These are phyloP conservation scores for Megalonaias nervosa DNA, from an alignment of 1,140 invertebrate genomes.

Conservation along the genomic window DNA sequence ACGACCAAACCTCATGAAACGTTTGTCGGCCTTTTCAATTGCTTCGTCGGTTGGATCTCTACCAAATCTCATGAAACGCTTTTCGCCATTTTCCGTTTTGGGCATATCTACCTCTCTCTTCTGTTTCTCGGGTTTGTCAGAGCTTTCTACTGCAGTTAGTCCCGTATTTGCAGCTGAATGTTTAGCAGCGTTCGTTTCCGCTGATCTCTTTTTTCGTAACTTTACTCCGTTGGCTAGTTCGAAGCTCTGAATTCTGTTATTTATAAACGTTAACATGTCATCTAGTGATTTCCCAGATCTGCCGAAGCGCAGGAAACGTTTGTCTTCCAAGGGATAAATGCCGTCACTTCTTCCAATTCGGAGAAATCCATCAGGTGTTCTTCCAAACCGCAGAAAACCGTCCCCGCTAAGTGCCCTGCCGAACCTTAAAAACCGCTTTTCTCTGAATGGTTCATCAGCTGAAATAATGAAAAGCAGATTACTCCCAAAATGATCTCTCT, in stretches of 20 bases:
- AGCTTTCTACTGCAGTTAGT: constrained; percentile 5
- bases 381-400: constrained; percentile 62
- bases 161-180: constrained; percentile 14
- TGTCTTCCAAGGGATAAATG: constrained; percentile 43
- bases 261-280: constrained; percentile 37
- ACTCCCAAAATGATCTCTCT: too few species aligned
- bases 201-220: constrained; percentile 44
- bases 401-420: constrained; percentile 53
- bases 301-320: constrained; percentile 64
- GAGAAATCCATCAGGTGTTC: constrained; percentile 39
- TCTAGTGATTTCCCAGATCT: constrained; percentile 37
- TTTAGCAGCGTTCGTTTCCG: constrained; percentile 17
- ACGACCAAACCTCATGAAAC: constrained; percentile 63
- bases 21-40: constrained; percentile 42
- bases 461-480: constrained; percentile 9
- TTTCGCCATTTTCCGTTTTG: constrained; percentile 38
- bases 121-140: constrained; percentile 38
- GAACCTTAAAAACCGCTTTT: constrained; percentile 62
- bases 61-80: constrained; percentile 61
- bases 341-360: constrained; percentile 42
- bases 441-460: constrained; percentile 29
- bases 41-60: constrained; percentile 21
- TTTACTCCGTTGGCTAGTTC: constrained; percentile 33
- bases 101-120: constrained; percentile 33
- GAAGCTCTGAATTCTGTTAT: constrained; percentile 32